Evolutionary conservation across 2,113 vertebrate genomes (phyloP).

Genomic region (Etheostoma cragini): DNA sequence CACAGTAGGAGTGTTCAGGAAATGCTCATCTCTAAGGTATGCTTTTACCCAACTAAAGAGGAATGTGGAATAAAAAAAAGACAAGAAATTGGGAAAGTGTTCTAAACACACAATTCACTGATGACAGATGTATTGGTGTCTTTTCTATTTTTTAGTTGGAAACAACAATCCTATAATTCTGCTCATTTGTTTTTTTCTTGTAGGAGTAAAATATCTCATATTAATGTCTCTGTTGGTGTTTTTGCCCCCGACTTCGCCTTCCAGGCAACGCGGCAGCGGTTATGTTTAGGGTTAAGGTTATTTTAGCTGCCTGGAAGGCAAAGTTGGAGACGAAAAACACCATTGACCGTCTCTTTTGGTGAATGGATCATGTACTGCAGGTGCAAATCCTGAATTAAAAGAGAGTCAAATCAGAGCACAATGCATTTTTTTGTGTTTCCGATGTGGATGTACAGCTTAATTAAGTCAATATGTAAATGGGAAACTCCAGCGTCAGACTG

Average conservation of each 20-base stretch:
- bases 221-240: background rate
- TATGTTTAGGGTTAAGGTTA: no score
- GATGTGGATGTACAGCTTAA: constrained; percentile 24
- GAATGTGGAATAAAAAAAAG: constrained; percentile 52
- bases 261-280: no score
- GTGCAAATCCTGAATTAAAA: constrained; percentile 19
- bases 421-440: constrained; percentile 15
- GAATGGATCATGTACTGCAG: background rate
- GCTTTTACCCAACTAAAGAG: constrained; percentile 62
- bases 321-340: no score
- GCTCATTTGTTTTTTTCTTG: background rate
- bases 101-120: constrained; percentile 38
- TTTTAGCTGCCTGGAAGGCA: no score
- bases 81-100: constrained; percentile 48
- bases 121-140: constrained; percentile 28
- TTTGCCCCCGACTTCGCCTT: no score
- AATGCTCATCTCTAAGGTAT: constrained; percentile 66
- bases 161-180: constrained; percentile 12
- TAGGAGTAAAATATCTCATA: constrained; percentile 4
- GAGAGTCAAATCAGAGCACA: constrained; percentile 8
- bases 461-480: constrained; percentile 49
- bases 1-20: constrained; percentile 64
- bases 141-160: constrained; percentile 21
- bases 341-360: background rate
- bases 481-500: constrained; percentile 19